These are phyloP conservation scores for Antennarius maculatus DNA, from an alignment of 2,797 vertebrate genomes.

Conservation along the genomic window DNA sequence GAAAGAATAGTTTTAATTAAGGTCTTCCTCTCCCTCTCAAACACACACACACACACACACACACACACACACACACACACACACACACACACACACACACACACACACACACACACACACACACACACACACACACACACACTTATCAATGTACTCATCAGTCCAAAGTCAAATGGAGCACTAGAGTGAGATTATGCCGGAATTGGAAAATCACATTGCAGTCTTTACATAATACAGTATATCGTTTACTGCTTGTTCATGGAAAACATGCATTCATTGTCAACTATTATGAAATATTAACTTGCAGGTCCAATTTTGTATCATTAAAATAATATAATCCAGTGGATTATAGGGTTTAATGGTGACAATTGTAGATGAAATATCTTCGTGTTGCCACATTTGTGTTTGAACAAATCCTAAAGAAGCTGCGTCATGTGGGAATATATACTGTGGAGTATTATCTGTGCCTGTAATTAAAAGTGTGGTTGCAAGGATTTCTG, in stretches of 20 bases:
- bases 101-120: slow-evolving; percentile 41
- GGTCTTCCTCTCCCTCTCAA: slow-evolving; percentile 47
- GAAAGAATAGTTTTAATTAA: slow-evolving; percentile 77
- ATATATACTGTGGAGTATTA: not conserved
- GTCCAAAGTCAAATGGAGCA: slow-evolving; percentile 51
- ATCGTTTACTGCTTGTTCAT: slow-evolving; percentile 14
- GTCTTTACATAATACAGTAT: slow-evolving; percentile 12
- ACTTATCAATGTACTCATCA: slow-evolving; percentile 58
- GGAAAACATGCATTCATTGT: not conserved
- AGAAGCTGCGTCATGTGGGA: slow-evolving; percentile 3
- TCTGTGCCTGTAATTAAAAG: slow-evolving; percentile 23
- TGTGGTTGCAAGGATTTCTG: slow-evolving; percentile 34
- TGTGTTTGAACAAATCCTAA: not conserved
- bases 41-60: slow-evolving; percentile 29
- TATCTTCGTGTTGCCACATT: not conserved
- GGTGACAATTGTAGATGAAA: not conserved
- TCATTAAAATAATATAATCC: slow-evolving; percentile 12
- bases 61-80: slow-evolving; percentile 34
- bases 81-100: slow-evolving; percentile 37
- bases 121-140: slow-evolving; percentile 41
- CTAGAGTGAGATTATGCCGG: slow-evolving; percentile 51
- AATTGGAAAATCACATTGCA: slow-evolving; percentile 33
- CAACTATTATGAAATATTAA: too few relatives aligned
- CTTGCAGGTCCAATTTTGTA: not conserved
- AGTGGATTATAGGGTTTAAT: slow-evolving; percentile 3